Evolutionary conservation across 2,113 vertebrate genomes (phyloP).

Genomic region (Morphnarchus princeps): DNA sequence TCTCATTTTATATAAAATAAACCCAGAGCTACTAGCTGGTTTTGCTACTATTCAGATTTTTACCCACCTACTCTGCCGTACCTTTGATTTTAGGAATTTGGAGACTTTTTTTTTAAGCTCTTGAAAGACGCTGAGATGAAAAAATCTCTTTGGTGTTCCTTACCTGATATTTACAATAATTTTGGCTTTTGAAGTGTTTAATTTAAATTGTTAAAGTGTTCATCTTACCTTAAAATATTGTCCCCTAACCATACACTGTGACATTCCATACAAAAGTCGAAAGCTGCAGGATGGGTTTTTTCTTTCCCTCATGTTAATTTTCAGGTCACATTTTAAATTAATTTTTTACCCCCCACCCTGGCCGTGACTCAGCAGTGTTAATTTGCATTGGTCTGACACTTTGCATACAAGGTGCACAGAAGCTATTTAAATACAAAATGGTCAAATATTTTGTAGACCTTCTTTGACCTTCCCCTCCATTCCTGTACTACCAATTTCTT

Average conservation of each 20-base stretch:
- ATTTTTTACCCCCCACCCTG: neutral
- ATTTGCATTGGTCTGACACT: neutral
- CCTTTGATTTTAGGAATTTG: neutral
- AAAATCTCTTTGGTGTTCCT: neutral
- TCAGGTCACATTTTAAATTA: neutral
- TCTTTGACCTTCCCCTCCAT: neutral
- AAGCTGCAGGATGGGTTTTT: neutral
- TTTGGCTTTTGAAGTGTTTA: neutral
- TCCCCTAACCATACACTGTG: neutral
- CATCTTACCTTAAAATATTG: neutral
- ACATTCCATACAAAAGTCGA: neutral
- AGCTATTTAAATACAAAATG: neutral
- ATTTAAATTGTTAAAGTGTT: neutral
- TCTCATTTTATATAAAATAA: neutral
- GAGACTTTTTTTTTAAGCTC: neutral
- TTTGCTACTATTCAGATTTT: neutral
- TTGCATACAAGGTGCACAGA: neutral
- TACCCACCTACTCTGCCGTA: neutral
- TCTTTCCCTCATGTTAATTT: neutral
- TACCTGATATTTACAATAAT: neutral
- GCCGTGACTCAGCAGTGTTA: neutral
- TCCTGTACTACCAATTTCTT: neutral
- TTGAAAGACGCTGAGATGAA: neutral
- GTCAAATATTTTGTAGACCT: neutral
- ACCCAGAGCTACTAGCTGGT: neutral